Percentiles rank a stretch among this genome's conserved stretches.
phyloP scores from a whole-genome alignment of 2,113 vertebrate genomes.

The Anthoscopus minutus region DNA sequence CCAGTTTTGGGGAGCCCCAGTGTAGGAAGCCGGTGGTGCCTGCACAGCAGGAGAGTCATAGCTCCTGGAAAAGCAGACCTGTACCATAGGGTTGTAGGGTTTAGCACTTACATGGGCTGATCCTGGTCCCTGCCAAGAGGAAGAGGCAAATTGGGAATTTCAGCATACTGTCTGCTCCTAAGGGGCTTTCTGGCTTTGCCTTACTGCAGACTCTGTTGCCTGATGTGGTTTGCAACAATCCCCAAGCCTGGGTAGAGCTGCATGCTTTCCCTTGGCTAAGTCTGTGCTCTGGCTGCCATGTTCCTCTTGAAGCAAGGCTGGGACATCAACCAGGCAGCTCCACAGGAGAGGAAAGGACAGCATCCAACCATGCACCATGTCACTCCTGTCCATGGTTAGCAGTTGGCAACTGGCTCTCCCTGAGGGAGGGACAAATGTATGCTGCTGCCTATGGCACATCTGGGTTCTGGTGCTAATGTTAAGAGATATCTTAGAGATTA shows the following conservation, averaged over 20 bases:
- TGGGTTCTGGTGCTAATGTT: background rate
- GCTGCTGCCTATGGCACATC: background rate
- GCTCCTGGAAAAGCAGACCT: background rate
- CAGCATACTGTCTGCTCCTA: background rate
- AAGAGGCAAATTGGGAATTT: background rate
- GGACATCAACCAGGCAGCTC: background rate
- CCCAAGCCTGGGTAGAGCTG: background rate
- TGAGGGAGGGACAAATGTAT: background rate
- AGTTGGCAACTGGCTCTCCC: background rate
- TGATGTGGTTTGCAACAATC: background rate
- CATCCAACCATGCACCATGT: background rate
- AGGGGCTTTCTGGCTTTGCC: background rate
- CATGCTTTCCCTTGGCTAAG: background rate
- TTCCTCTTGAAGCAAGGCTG: background rate
- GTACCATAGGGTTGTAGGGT: background rate
- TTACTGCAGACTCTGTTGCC: background rate
- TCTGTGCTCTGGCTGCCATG: background rate
- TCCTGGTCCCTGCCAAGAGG: background rate
- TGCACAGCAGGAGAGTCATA: fast-evolving
- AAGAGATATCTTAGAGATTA: background rate
- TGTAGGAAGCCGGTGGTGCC: fast-evolving
- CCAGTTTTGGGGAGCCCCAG: background rate
- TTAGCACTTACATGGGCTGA: background rate
- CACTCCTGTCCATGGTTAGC: background rate
- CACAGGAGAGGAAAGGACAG: background rate